Percentiles rank a stretch among this genome's conserved stretches.
These are phyloP conservation scores for Gadus macrocephalus DNA, from an alignment of 2,113 vertebrate genomes.

Conservation along the genomic window DNA sequence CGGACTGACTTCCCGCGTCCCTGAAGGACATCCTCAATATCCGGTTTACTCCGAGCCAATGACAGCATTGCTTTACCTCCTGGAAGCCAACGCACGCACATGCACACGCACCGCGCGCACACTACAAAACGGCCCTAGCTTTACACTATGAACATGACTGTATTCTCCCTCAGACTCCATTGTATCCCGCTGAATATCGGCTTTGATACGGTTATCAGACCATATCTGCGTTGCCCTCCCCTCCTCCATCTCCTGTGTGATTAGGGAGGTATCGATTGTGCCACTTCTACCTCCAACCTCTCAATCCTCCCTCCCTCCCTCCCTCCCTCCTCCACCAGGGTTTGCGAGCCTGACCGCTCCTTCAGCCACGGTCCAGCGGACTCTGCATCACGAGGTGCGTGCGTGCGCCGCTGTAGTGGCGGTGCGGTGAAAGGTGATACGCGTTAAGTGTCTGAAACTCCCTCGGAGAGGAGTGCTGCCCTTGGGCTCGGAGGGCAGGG, in stretches of 20 bases:
- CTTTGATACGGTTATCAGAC: too few relatives aligned
- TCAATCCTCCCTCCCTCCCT: constrained; percentile 5
- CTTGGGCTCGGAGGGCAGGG: constrained; percentile 20
- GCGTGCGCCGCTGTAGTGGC: background rate
- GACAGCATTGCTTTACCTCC: constrained; percentile 4
- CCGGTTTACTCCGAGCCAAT: constrained; percentile 28
- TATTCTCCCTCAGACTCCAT: too few relatives aligned
- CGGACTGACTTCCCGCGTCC: too few relatives aligned
- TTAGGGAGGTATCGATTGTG: constrained; percentile 17
- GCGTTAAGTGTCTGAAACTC: constrained; percentile 27
- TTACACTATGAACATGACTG: background rate
- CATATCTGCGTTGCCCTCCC: too few relatives aligned
- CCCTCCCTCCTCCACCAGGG: background rate
- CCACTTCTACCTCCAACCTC: constrained; percentile 11
- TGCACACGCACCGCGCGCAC: constrained; percentile 1
- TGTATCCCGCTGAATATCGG: too few relatives aligned
- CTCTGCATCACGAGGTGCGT: background rate
- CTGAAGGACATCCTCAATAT: constrained; percentile 46
- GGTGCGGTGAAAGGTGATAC: constrained; percentile 29
- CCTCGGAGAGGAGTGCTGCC: constrained; percentile 19
- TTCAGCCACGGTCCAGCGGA: too few relatives aligned
- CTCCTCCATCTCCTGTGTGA: too few relatives aligned
- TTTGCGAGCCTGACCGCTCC: background rate
- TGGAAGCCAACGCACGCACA: background rate
- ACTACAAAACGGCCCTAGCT: background rate